Evolutionary conservation across 2,797 vertebrate species (phyloP).

Genomic region (Coranthus polyacanthus): DNA sequence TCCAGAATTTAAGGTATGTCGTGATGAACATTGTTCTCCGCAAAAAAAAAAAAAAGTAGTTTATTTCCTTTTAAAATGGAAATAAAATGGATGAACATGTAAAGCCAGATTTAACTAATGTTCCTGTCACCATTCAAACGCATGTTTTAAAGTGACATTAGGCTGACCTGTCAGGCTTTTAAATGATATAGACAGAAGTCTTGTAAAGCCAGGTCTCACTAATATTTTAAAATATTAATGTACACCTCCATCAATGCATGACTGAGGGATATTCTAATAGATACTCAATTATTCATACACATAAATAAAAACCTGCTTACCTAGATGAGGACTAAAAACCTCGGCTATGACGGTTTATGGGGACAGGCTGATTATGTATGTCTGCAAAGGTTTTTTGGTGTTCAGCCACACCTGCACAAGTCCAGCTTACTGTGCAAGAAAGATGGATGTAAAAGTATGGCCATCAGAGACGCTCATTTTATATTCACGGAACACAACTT

Average conservation of each 20-base stretch:
- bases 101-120: conserved; percentile 67
- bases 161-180: conserved; percentile 79
- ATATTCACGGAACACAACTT: conserved; percentile 52
- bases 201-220: conserved; percentile 84
- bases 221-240: conserved; percentile 88
- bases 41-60: no score
- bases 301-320: conserved; percentile 87
- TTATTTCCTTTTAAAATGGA: conserved; percentile 7
- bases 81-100: conserved; percentile 64
- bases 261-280: conserved; percentile 84
- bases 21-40: conserved; percentile 6
- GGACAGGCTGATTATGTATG: conserved; percentile 71
- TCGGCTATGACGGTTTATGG: conserved; percentile 54
- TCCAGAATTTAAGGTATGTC: not conserved
- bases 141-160: conserved; percentile 76
- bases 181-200: conserved; percentile 81
- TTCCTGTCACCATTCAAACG: conserved; percentile 72
- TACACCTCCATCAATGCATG: conserved; percentile 82
- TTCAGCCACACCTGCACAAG: conserved; percentile 59
- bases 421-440: conserved; percentile 31
- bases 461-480: conserved; percentile 34
- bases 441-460: conserved; percentile 33
- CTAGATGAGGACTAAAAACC: conserved; percentile 78
- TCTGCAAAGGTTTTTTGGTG: conserved; percentile 67
- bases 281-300: conserved; percentile 86